Conservation (phyloP, 1,140 invertebrate genomes). For the Acyrthosiphon pisum region DNA sequence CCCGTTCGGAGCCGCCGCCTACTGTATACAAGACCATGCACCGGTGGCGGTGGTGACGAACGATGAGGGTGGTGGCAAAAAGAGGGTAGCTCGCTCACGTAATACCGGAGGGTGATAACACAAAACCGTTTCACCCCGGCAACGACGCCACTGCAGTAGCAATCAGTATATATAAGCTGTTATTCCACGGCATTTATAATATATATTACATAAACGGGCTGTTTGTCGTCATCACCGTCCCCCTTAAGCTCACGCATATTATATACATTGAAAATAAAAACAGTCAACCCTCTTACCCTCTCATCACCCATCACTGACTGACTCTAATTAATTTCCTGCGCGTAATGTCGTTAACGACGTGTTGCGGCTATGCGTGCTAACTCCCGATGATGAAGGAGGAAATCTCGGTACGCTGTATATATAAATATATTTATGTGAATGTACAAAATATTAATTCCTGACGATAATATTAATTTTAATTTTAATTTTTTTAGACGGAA, state of each 20-base stretch:
- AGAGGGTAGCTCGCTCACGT: constrained; percentile 9
- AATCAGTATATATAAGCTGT: constrained; percentile 18
- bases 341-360: constrained; percentile 37
- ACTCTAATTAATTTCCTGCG: constrained; percentile 50
- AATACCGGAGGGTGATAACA: constrained; percentile 46
- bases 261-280: constrained; percentile 50
- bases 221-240: constrained; percentile 23
- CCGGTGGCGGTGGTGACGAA: background rate
- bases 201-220: constrained; percentile 33
- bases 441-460: background rate
- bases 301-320: background rate
- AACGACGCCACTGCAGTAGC: constrained; percentile 14
- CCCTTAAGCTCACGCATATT: background rate
- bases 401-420: background rate
- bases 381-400: background rate
- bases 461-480: background rate
- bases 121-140: constrained; percentile 30
- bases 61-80: constrained; percentile 20
- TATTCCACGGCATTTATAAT: constrained; percentile 12
- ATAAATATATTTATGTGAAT: background rate
- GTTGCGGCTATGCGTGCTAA: background rate
- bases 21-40: background rate
- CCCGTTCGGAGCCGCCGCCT: background rate
- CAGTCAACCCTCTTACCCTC: background rate
- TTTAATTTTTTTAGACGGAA: constrained; percentile 82